These are phyloP conservation scores for Muntiacus muntjak DNA, from an alignment of 2,113 vertebrate genomes.

Conservation along the genomic window DNA sequence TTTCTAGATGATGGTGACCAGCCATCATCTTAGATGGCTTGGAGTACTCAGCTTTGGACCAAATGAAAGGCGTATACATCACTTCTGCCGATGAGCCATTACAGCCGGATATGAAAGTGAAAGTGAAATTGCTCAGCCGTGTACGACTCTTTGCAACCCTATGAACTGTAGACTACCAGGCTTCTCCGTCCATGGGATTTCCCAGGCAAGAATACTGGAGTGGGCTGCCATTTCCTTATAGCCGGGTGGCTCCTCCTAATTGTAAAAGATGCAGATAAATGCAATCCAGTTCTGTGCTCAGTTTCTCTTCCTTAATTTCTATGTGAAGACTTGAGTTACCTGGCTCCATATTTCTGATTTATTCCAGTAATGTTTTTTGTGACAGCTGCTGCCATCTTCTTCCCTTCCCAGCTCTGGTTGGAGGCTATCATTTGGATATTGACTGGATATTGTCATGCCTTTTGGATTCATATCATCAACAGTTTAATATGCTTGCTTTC, in stretches of 20 bases:
- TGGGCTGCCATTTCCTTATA: not conserved
- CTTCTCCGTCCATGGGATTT: not conserved
- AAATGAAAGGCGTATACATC: not conserved
- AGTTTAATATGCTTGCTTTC: not conserved
- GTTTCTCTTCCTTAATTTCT: not conserved
- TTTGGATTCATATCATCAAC: not conserved
- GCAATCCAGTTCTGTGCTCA: too few species aligned
- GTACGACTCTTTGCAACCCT: not conserved
- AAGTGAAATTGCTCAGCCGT: not conserved
- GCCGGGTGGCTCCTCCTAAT: not conserved
- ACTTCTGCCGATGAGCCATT: not conserved
- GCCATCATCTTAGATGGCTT: not conserved
- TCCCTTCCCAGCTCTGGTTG: not conserved
- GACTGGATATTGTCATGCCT: not conserved
- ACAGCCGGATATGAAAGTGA: not conserved
- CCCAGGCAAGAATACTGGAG: not conserved
- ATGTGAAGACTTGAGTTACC: not conserved
- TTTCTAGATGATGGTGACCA: not conserved
- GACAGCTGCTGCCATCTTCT: not conserved
- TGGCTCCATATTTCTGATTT: not conserved
- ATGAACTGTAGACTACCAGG: not conserved
- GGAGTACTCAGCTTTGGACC: not conserved
- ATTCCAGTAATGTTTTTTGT: not conserved
- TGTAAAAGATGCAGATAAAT: not conserved
- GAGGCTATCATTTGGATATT: not conserved